Conservation (phyloP, 1,140 invertebrate genomes). For the Sipha flava region DNA sequence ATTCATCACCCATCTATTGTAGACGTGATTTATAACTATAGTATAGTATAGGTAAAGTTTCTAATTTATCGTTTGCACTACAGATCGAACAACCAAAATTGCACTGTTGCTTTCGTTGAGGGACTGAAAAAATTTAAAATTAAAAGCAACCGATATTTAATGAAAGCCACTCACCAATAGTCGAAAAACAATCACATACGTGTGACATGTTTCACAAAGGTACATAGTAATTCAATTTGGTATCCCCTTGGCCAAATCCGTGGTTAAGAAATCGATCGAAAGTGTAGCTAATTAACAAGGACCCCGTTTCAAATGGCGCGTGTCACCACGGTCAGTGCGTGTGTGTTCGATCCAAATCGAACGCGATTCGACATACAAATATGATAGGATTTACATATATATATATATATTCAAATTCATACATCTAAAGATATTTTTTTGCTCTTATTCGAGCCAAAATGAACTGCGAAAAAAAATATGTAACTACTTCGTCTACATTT, state of each 20-base stretch:
- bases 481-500: no score
- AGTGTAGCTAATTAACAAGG: background rate
- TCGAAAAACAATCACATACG: background rate
- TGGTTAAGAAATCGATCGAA: conserved; percentile 25
- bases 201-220: background rate
- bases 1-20: background rate
- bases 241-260: background rate
- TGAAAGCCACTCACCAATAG: background rate
- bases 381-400: no score
- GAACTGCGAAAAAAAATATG: no score
- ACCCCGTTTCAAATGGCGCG: background rate
- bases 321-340: conserved; percentile 3
- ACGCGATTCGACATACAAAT: background rate
- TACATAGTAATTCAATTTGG: background rate
- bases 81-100: no score
- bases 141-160: background rate
- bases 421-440: no score
- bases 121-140: no score
- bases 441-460: no score
- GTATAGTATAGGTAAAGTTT: background rate
- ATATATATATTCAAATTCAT: no score
- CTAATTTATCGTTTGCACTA: no score
- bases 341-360: background rate
- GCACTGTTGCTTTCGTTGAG: no score
- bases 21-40: no score